Base-by-base conservation (phyloP, 1,140 invertebrate genomes). In the Babylonia areolata region DNA sequence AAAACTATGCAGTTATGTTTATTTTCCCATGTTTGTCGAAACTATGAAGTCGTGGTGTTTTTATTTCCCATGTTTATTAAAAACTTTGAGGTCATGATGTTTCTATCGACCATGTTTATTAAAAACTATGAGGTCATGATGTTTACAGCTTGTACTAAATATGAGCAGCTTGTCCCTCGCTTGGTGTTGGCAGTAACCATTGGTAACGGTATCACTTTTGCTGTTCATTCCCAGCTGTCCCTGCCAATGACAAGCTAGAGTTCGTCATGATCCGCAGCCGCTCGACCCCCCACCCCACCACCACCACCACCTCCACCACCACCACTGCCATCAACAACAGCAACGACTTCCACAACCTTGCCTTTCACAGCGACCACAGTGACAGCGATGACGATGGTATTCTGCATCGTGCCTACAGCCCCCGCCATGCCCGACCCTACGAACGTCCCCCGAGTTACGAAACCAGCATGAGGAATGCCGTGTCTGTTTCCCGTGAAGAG, bases 191-290 rank as follows among this genome's bases (percentile, higher is more conserved):
- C n/a, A n/a, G n/a, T n/a, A n/a, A n/a, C n/a, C n/a, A n/a, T n/a
- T n/a, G n/a, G n/a, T n/a, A n/a, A n/a, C n/a, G n/a, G n/a, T n/a
- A n/a, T n/a, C n/a, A n/a, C n/a, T n/a, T n/a, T n/a, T n/a, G n/a
- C n/a, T n/a, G n/a, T n/a, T n/a, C n/a, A n/a, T n/a, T n/a, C n/a
- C n/a, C 91, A 93, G 93, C 92, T 71, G 89, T 90, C 77, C 90
- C 90, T 77, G 92, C 92, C 35, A 93, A 93, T 88, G 92, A 94
- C 90, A 93, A 94, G 87, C 86, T 94, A 35, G 93, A 94, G 88
- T 94, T 93, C 90, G 92, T 94, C 35, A 93, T 93, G 88, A 94
- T 94, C 92, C 90, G 93, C 69, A 91, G 90, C 81, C 89, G 90
- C 28, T 89, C 90, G 17, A 90, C 93, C 3, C 89, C 87, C 81